These are phyloP conservation scores for Zaprionus ghesquierei DNA, from an alignment of 1,140 invertebrate species.

Conservation along the genomic window DNA sequence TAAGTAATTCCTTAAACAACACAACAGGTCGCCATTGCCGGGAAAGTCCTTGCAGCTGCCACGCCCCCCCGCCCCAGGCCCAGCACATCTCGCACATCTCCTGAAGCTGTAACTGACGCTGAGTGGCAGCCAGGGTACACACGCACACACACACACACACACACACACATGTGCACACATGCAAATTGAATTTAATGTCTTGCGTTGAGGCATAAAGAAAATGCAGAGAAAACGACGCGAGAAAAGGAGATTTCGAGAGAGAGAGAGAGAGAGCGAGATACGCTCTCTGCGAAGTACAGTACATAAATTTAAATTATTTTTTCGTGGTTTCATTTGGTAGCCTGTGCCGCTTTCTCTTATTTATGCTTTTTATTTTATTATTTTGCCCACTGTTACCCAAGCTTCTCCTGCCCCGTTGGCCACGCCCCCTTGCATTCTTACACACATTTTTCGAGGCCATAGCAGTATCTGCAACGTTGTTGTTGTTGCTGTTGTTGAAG, in stretches of 20 bases:
- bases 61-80: background rate
- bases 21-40: conserved; percentile 65
- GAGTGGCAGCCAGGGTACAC: conserved; percentile 59
- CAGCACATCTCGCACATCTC: conserved; percentile 14
- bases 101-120: conserved; percentile 65
- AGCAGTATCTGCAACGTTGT: conserved; percentile 26
- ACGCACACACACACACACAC: background rate
- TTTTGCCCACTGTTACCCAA: conserved; percentile 50
- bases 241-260: conserved; percentile 5
- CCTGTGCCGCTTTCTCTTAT: conserved; percentile 45
- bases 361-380: conserved; percentile 73
- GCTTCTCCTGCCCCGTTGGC: background rate
- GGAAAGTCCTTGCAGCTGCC: conserved; percentile 31
- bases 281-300: conserved; percentile 45
- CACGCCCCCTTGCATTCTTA: background rate
- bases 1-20: conserved; percentile 75
- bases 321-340: conserved; percentile 51
- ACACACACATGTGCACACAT: conserved; percentile 36
- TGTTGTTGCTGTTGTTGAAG: conserved; percentile 30
- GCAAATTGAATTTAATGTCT: conserved; percentile 78
- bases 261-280: background rate
- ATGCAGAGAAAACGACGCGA: conserved; percentile 24
- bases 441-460: background rate
- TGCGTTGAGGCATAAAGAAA: conserved; percentile 42
- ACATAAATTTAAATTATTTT: conserved; percentile 80